Evolutionary conservation across 1,140 invertebrate species (phyloP).

Genomic region (Bombus huntii): DNA sequence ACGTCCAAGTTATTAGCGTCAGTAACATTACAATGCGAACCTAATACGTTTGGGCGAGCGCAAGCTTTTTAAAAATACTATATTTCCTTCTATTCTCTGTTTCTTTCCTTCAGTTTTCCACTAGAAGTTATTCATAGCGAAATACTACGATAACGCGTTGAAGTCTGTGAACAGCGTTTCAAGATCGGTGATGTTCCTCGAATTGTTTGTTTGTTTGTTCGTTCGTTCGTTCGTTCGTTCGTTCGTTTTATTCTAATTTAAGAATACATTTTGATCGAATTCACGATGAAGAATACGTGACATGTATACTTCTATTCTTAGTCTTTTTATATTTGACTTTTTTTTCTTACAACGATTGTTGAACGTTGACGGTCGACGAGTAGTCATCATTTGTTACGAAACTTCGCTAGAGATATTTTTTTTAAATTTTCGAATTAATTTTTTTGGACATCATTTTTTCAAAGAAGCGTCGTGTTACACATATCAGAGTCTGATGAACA

Average conservation of each 20-base stretch:
- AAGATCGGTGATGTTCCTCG: conserved; percentile 1
- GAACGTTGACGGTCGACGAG: not conserved
- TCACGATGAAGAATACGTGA: not conserved
- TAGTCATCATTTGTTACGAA: not conserved
- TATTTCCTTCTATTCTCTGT: not conserved
- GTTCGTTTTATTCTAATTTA: not conserved
- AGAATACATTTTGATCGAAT: not conserved
- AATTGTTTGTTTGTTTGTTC: not conserved
- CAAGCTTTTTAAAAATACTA: not conserved
- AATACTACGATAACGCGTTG: not conserved
- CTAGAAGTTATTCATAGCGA: not conserved
- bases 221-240: not conserved
- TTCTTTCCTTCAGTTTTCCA: not conserved
- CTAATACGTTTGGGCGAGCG: not conserved
- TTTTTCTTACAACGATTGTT: not conserved
- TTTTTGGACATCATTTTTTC: not conserved
- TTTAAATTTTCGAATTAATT: not conserved
- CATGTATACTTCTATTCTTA: not conserved
- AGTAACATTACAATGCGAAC: not conserved
- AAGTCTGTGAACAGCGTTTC: not conserved
- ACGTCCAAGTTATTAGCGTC: not conserved
- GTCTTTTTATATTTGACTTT: not conserved
- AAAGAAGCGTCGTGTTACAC: not conserved
- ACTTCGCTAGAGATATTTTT: not conserved
- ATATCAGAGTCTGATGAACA: conserved; percentile 18